Evolutionary conservation across 2,888 invertebrate genomes (phyloP).

Genomic region (Rhyacophila evoluta): DNA sequence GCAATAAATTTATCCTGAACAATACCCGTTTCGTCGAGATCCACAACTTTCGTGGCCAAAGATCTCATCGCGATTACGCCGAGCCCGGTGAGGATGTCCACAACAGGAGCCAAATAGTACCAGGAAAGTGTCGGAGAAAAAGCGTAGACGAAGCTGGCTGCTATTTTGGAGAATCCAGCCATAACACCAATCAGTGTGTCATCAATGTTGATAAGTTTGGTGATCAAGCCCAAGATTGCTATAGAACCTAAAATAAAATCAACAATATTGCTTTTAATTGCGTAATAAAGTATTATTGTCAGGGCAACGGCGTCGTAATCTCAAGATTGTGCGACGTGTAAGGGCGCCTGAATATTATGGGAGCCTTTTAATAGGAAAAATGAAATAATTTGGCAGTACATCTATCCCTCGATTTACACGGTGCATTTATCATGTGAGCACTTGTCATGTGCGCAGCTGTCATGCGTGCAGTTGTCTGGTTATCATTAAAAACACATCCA

Average conservation of each 20-base stretch:
- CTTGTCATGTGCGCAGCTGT: too few relatives aligned
- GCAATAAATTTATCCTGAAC: too few relatives aligned
- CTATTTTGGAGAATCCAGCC: constrained; percentile 70
- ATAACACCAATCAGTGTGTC: constrained; percentile 67
- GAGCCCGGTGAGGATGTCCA: constrained; percentile 70
- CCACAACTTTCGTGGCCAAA: constrained; percentile 70
- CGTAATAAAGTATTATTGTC: too few relatives aligned
- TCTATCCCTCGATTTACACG: too few relatives aligned
- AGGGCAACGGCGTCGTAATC: too few relatives aligned
- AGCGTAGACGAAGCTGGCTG: constrained; percentile 67
- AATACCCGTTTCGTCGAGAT: constrained; percentile 70
- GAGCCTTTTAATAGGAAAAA: too few relatives aligned
- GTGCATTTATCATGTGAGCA: too few relatives aligned
- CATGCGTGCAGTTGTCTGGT: too few relatives aligned
- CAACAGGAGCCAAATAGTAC: constrained; percentile 67
- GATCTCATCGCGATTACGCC: constrained; percentile 71
- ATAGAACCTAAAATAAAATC: constrained; percentile 61
- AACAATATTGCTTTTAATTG: constrained; percentile 55
- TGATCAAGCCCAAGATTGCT: constrained; percentile 68
- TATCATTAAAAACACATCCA: too few relatives aligned
- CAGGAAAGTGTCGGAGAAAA: constrained; percentile 66
- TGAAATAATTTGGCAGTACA: too few relatives aligned
- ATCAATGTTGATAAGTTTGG: constrained; percentile 63
- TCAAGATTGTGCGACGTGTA: too few relatives aligned
- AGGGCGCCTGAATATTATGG: too few relatives aligned